These are phyloP conservation scores for Halcyon smyrnensis DNA, from an alignment of 2,797 vertebrate genomes.

Conservation along the genomic window DNA sequence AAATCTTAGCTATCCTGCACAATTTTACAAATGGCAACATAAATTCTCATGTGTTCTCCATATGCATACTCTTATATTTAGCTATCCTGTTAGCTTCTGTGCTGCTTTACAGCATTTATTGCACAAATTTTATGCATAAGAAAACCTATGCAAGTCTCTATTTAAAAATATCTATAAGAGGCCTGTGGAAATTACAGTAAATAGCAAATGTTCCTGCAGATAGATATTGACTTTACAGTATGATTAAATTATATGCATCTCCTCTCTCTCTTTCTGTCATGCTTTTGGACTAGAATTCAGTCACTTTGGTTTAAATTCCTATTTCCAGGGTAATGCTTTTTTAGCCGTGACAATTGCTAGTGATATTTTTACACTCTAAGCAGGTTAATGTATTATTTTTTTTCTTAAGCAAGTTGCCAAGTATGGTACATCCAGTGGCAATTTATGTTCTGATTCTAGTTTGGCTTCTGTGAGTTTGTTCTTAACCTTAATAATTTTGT, in stretches of 20 bases:
- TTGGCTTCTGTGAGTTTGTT: background rate
- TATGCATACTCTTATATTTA: background rate
- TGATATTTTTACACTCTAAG: background rate
- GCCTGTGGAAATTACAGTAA: conserved; percentile 30
- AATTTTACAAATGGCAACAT: background rate
- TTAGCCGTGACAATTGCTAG: background rate
- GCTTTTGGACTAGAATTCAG: background rate
- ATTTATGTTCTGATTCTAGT: background rate
- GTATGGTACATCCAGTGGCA: background rate
- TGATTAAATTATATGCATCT: conserved; percentile 3
- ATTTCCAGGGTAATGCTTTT: background rate
- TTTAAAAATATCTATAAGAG: conserved; percentile 9
- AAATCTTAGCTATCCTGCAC: background rate
- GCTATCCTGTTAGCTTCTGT: background rate
- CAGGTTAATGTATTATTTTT: background rate
- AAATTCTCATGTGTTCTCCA: background rate
- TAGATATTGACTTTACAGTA: background rate
- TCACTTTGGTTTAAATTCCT: background rate
- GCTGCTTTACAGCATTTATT: background rate
- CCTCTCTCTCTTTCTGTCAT: background rate
- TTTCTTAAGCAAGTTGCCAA: background rate
- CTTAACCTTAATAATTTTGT: background rate
- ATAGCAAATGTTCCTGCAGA: conserved; percentile 16
- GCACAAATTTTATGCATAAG: background rate
- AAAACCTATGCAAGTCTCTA: conserved; percentile 8